Evolutionary conservation across 2,888 invertebrate genomes (phyloP).

Genomic region (Oxycera nigricornis): DNA sequence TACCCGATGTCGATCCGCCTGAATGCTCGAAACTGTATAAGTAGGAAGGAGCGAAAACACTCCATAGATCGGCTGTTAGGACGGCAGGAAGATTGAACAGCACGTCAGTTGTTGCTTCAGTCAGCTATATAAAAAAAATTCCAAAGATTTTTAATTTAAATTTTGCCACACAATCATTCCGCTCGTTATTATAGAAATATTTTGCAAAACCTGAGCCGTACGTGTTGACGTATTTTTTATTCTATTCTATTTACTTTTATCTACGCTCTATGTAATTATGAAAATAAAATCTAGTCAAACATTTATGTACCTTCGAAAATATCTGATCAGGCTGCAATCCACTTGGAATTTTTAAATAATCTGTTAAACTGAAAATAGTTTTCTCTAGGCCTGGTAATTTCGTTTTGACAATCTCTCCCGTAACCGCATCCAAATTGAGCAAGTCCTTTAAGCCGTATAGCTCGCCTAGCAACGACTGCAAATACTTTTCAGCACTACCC

Average conservation of each 20-base stretch:
- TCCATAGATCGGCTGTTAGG: constrained; percentile 75
- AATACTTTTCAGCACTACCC: constrained; percentile 56
- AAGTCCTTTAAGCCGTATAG: constrained; percentile 53
- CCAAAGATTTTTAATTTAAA: background rate
- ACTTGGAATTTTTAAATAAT: constrained; percentile 57
- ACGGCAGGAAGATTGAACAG: constrained; percentile 80
- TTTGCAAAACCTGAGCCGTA: no score
- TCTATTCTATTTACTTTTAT: no score
- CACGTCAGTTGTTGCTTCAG: constrained; percentile 69
- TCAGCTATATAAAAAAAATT: constrained; percentile 52
- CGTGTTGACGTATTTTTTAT: no score
- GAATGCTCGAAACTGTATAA: constrained; percentile 79
- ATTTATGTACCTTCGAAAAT: constrained; percentile 57
- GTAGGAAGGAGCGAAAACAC: constrained; percentile 68
- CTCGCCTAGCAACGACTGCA: constrained; percentile 54
- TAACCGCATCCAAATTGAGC: constrained; percentile 54
- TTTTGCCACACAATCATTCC: no score
- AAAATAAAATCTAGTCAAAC: no score
- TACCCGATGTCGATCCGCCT: constrained; percentile 65
- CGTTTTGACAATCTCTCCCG: constrained; percentile 54
- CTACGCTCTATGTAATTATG: no score
- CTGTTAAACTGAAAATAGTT: constrained; percentile 54
- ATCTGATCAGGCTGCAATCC: constrained; percentile 54
- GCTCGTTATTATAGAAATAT: no score
- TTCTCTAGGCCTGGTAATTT: constrained; percentile 54